Conservation (phyloP, 2,113 vertebrate genomes). For the Coturnix japonica region DNA sequence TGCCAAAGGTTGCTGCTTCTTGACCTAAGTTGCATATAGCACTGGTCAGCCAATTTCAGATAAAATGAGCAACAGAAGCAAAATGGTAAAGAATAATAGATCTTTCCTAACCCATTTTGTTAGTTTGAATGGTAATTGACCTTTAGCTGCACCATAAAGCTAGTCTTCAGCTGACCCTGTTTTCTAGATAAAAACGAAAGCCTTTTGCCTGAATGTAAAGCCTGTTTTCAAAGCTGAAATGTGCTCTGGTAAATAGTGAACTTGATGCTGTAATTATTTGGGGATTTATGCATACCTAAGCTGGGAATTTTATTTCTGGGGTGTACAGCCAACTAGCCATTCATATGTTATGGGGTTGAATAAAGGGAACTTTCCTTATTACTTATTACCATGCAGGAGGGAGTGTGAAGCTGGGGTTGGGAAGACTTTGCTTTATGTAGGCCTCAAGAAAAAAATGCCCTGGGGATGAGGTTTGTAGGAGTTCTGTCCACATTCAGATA, state of each 20-base stretch:
- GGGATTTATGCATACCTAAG: neutral
- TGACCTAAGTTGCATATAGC: neutral
- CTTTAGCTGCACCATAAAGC: slow-evolving; percentile 12
- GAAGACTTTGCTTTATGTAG: neutral
- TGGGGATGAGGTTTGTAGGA: neutral
- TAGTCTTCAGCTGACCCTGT: neutral
- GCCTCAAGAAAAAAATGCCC: neutral
- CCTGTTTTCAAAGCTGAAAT: neutral
- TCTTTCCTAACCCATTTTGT: slow-evolving; percentile 1
- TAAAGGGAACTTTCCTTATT: neutral
- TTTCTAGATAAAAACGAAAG: neutral
- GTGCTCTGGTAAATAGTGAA: neutral
- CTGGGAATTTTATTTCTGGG: neutral
- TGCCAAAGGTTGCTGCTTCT: neutral
- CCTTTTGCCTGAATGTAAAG: neutral
- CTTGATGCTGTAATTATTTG: neutral
- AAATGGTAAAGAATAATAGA: neutral
- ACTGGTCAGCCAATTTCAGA: neutral
- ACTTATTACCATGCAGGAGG: neutral
- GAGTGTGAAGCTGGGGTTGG: neutral
- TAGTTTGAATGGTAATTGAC: slow-evolving; percentile 25
- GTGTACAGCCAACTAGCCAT: neutral
- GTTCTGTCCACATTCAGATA: neutral
- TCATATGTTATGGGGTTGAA: accelerated
- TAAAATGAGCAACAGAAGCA: neutral